Evolutionary conservation across 2,113 vertebrate genomes (phyloP).

Genomic region (Channa argus): DNA sequence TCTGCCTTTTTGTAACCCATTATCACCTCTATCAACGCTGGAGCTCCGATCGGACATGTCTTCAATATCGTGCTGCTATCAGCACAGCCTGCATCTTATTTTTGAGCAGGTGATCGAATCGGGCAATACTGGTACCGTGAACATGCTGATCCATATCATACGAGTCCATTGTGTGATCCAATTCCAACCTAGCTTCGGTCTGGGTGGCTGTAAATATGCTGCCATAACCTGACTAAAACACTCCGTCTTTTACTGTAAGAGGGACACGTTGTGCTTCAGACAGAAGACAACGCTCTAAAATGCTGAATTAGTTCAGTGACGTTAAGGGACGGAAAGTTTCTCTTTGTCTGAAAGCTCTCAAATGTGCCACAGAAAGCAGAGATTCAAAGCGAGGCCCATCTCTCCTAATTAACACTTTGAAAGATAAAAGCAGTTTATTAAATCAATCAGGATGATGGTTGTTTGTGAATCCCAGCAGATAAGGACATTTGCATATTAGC

Average conservation of each 20-base stretch:
- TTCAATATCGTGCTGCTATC: too few relatives aligned
- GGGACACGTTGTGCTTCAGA: conserved; percentile 43
- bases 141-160: not conserved
- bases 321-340: conserved; percentile 67
- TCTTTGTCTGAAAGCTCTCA: conserved; percentile 78
- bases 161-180: not conserved
- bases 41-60: too few relatives aligned
- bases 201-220: not conserved
- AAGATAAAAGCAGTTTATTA: conserved; percentile 99
- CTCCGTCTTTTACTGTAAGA: not conserved
- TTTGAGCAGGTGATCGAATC: too few relatives aligned
- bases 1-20: too few relatives aligned
- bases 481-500: conserved; percentile 99
- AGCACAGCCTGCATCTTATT: too few relatives aligned
- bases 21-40: too few relatives aligned
- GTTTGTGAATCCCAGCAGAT: conserved; percentile 99
- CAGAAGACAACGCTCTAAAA: conserved; percentile 25
- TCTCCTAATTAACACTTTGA: conserved; percentile 99
- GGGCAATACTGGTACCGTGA: too few relatives aligned
- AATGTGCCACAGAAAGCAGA: conserved; percentile 72
- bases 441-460: conserved; percentile 99
- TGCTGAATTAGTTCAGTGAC: conserved; percentile 25
- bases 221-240: conserved; percentile 2
- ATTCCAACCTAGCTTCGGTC: not conserved
- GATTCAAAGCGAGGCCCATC: conserved; percentile 89